A percentile compares a stretch with the other conserved stretches of the same genome.
phyloP scores from a whole-genome alignment of 2,888 invertebrate genomes.

The Cyrtodaria siliqua region DNA sequence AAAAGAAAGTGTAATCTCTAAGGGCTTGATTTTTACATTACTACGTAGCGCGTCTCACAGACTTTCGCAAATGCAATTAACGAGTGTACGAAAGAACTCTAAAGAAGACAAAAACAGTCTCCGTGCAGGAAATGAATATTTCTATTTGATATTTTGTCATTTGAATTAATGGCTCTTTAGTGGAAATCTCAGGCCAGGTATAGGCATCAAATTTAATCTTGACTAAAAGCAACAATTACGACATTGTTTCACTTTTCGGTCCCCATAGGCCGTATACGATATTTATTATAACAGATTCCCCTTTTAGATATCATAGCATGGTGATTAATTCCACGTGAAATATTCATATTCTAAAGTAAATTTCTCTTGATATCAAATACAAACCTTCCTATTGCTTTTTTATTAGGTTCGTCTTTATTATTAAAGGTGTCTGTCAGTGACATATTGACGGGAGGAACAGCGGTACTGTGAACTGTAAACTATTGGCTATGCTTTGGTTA shows the following conservation, averaged over 20 bases:
- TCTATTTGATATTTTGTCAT: constrained; percentile 63
- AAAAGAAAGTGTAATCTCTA: constrained; percentile 7
- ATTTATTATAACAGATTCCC: constrained; percentile 42
- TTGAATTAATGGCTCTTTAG: constrained; percentile 55
- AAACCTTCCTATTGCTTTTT: constrained; percentile 13
- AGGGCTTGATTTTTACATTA: constrained; percentile 21
- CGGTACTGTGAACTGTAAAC: not conserved
- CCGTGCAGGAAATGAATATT: constrained; percentile 60
- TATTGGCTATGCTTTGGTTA: no score
- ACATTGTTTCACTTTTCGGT: constrained; percentile 31
- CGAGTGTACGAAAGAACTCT: constrained; percentile 12
- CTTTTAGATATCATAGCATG: constrained; percentile 28
- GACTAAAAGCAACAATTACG: constrained; percentile 61
- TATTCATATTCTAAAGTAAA: constrained; percentile 18
- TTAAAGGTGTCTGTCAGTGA: constrained; percentile 6
- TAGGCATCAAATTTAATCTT: constrained; percentile 61
- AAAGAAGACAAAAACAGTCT: constrained; percentile 15
- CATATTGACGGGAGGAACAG: not conserved
- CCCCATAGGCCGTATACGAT: constrained; percentile 34
- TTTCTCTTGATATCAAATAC: constrained; percentile 40
- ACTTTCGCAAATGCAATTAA: constrained; percentile 17
- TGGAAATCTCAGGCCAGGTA: constrained; percentile 41
- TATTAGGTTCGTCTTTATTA: constrained; percentile 24
- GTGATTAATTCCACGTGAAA: constrained; percentile 25
- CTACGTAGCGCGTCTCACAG: constrained; percentile 8